Conservation (phyloP, 2,113 vertebrate species). For the Oceanodroma tethys region DNA sequence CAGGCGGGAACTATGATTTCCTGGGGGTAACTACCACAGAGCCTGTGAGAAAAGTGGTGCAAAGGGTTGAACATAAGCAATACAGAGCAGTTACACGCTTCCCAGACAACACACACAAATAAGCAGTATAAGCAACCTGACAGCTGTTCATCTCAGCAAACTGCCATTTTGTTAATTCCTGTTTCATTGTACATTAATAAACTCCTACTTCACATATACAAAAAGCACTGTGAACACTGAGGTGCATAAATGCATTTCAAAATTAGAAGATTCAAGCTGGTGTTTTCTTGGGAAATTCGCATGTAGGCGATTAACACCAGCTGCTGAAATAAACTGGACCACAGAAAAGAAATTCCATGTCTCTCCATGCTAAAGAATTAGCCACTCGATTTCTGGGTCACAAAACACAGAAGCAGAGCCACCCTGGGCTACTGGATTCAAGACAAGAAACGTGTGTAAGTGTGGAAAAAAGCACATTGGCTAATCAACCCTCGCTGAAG, state of each 20-base stretch:
- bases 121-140: neutral
- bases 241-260: neutral
- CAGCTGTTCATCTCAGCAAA: neutral
- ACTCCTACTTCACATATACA: rapidly evolving
- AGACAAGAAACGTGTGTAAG: neutral
- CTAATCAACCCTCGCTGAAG: neutral
- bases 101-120: neutral
- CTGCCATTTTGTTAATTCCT: neutral
- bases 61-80: neutral
- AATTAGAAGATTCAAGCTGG: neutral
- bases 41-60: conserved; percentile 63
- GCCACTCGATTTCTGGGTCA: neutral
- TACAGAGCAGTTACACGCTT: neutral
- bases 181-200: neutral
- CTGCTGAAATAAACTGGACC: neutral
- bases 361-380: neutral
- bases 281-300: neutral
- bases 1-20: conserved; percentile 93
- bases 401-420: neutral
- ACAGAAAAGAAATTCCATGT: neutral
- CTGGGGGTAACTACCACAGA: conserved; percentile 96
- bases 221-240: neutral
- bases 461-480: neutral
- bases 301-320: rapidly evolving
- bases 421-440: neutral